These are phyloP conservation scores for Tubulanus polymorphus DNA, from an alignment of 2,888 invertebrate genomes.

Conservation along the genomic window DNA sequence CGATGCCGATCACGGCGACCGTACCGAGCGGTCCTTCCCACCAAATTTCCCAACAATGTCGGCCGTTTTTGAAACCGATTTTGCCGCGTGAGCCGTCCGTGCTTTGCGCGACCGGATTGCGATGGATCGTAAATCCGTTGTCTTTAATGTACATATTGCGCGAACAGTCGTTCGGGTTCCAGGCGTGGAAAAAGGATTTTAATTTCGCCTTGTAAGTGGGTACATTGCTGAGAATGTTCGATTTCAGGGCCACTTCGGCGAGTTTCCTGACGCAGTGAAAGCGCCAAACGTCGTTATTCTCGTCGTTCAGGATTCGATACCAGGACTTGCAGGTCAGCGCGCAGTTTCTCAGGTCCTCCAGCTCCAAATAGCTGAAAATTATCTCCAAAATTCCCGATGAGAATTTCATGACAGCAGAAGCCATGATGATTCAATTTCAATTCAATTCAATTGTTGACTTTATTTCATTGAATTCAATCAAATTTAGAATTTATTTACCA, in stretches of 20 bases:
- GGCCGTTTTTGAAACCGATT: constrained; percentile 79
- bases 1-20: constrained; percentile 82
- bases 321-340: constrained; percentile 89
- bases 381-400: constrained; percentile 42
- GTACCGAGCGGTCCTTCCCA: constrained; percentile 99
- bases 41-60: constrained; percentile 96
- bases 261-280: constrained; percentile 80
- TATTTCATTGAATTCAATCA: no score
- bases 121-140: constrained; percentile 94
- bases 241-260: constrained; percentile 82
- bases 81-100: constrained; percentile 88
- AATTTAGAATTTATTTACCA: no score
- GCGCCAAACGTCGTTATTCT: constrained; percentile 94
- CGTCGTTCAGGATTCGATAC: constrained; percentile 84
- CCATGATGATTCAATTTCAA: not conserved
- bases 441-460: no score
- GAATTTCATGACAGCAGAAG: constrained; percentile 30
- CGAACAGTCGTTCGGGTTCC: constrained; percentile 97
- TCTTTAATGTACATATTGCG: constrained; percentile 94
- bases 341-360: constrained; percentile 82
- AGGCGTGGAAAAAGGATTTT: constrained; percentile 83
- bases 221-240: constrained; percentile 82
- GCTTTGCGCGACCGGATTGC: constrained; percentile 97
- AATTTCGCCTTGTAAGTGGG: constrained; percentile 90
- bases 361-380: constrained; percentile 78